Percentiles rank a stretch among this genome's conserved stretches.
Evolutionary conservation across 2,113 vertebrate species (phyloP).

Genomic region (Nycticryphes semicollaris): DNA sequence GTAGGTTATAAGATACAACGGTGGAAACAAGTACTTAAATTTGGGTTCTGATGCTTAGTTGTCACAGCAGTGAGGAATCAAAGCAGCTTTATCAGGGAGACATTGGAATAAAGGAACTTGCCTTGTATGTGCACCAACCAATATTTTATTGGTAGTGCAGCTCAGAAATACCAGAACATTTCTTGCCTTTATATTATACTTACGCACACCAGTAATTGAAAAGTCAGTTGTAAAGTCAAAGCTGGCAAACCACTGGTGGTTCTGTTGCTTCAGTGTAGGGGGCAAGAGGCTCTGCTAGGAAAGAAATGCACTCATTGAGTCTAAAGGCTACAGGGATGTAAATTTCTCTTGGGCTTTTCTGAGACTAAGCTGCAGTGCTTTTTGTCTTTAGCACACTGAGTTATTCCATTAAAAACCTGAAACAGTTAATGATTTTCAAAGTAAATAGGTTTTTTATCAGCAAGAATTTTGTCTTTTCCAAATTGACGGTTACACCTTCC

Average conservation of each 20-base stretch:
- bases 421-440: neutral
- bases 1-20: slow-evolving; percentile 63
- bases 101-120: neutral
- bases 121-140: neutral
- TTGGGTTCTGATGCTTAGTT: neutral
- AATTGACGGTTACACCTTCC: neutral
- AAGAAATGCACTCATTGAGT: neutral
- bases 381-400: neutral
- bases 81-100: neutral
- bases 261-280: neutral
- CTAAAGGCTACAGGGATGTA: neutral
- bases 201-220: neutral
- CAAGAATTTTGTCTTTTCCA: neutral
- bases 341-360: neutral
- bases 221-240: neutral
- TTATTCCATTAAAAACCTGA: neutral
- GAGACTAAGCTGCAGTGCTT: neutral
- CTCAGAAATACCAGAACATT: neutral
- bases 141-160: neutral
- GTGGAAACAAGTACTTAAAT: neutral
- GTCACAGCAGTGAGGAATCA: neutral
- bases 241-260: neutral
- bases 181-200: neutral
- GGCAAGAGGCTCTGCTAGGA: neutral
- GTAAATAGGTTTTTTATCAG: neutral